phyloP scores from a whole-genome alignment of 2,888 invertebrate genomes.

The Diploptera punctata region DNA sequence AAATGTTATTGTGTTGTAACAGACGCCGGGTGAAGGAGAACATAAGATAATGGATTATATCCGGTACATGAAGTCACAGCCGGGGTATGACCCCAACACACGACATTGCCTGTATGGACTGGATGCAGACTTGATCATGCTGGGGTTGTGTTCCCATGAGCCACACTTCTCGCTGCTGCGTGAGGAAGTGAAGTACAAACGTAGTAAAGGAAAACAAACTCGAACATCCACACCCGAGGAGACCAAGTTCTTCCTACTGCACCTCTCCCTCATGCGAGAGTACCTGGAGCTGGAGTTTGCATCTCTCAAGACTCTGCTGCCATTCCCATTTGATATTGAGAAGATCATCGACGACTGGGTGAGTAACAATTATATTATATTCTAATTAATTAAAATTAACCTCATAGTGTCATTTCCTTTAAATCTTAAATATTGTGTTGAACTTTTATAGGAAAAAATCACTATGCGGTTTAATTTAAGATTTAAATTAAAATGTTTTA shows the following conservation, averaged over 20 bases:
- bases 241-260: slow-evolving; percentile 91
- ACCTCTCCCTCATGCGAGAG: slow-evolving; percentile 89
- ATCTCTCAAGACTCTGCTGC: slow-evolving; percentile 67
- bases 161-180: slow-evolving; percentile 92
- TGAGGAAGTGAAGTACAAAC: slow-evolving; percentile 75
- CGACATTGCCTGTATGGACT: slow-evolving; percentile 96
- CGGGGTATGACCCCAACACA: slow-evolving; percentile 88
- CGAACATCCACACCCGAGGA: slow-evolving; percentile 80
- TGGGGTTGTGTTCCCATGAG: slow-evolving; percentile 95
- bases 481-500: no score
- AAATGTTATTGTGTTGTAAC: no score
- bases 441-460: no score
- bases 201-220: not conserved
- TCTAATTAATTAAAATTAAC: no score
- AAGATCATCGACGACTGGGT: slow-evolving; percentile 97
- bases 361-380: no score
- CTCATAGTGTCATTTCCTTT: no score
- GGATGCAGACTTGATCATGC: slow-evolving; percentile 97
- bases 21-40: slow-evolving; percentile 97
- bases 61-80: slow-evolving; percentile 81
- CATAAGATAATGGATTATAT: slow-evolving; percentile 99
- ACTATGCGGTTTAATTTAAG: no score
- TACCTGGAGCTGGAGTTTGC: slow-evolving; percentile 93
- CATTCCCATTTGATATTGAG: slow-evolving; percentile 85
- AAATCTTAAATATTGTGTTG: no score